These are phyloP conservation scores for Eupithecia subfuscata DNA, from an alignment of 2,888 invertebrate species.

Conservation along the genomic window DNA sequence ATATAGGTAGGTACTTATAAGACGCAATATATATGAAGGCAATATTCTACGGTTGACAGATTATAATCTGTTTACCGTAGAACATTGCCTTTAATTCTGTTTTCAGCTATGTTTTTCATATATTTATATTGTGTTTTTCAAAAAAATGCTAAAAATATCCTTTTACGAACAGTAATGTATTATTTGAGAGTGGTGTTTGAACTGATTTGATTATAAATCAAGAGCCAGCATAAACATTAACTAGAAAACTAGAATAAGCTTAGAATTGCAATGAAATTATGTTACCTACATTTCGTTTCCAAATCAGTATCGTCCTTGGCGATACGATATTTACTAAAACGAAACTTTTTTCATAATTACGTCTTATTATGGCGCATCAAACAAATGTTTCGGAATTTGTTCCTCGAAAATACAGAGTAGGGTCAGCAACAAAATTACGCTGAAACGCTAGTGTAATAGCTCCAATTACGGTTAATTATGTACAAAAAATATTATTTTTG, in stretches of 20 bases:
- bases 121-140: too few species aligned
- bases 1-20: too few species aligned
- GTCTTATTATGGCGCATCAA: constrained; percentile 82
- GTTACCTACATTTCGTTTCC: background rate
- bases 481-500: constrained; percentile 63
- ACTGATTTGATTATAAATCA: too few species aligned
- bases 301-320: constrained; percentile 17
- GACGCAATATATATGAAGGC: too few species aligned
- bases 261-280: background rate
- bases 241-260: background rate
- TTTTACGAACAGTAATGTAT: too few species aligned
- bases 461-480: constrained; percentile 75
- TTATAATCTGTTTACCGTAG: too few species aligned
- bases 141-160: too few species aligned
- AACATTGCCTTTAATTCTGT: too few species aligned
- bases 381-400: constrained; percentile 81
- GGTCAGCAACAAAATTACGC: constrained; percentile 72
- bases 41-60: too few species aligned
- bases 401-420: constrained; percentile 78
- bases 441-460: constrained; percentile 66
- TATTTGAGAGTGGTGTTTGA: too few species aligned
- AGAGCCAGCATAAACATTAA: background rate
- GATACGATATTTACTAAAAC: constrained; percentile 46
- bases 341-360: constrained; percentile 77
- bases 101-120: too few species aligned